Percentiles rank a stretch among this genome's conserved stretches.
phyloP scores from a whole-genome alignment of 2,797 vertebrate genomes.

The Syngnathus acus region DNA sequence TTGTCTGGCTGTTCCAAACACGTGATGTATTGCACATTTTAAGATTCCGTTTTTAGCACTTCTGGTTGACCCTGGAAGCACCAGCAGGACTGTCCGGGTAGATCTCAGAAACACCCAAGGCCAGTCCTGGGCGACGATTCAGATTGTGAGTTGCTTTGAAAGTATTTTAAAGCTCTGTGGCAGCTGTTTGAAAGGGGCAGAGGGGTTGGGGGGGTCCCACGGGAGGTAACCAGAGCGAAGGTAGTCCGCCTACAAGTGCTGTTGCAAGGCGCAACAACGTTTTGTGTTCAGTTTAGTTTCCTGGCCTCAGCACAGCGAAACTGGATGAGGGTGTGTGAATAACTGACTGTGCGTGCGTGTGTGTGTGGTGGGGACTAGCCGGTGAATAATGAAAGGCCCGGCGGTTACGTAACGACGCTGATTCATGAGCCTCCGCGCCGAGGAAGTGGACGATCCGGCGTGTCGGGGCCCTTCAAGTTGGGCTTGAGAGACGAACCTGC shows the following conservation, averaged over 20 bases:
- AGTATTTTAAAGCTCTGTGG: slow-evolving; percentile 8
- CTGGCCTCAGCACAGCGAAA: slow-evolving; percentile 22
- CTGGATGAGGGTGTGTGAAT: slow-evolving; percentile 37
- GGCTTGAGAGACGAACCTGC: neutral
- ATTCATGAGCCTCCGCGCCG: slow-evolving; percentile 33
- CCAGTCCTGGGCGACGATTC: neutral
- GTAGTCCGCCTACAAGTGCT: slow-evolving; percentile 4
- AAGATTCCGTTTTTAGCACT: neutral
- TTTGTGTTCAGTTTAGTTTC: neutral
- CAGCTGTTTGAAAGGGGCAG: slow-evolving; percentile 50
- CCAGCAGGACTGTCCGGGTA: neutral
- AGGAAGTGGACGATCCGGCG: slow-evolving; percentile 16
- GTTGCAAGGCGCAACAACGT: neutral
- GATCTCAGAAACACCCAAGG: neutral
- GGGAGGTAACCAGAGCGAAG: slow-evolving; percentile 45
- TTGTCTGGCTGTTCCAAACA: neutral
- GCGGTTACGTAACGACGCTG: slow-evolving; percentile 35
- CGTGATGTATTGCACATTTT: no score
- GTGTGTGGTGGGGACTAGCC: slow-evolving; percentile 7
- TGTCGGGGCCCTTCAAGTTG: neutral
- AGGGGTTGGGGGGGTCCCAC: slow-evolving; percentile 39
- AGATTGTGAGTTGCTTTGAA: slow-evolving; percentile 2
- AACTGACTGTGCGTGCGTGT: slow-evolving; percentile 23
- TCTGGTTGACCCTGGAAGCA: neutral
- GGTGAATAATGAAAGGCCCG: slow-evolving; percentile 42